Percentiles rank a stretch among this genome's conserved stretches.
These are phyloP conservation scores for Heterocephalus glaber DNA, from an alignment of 2,113 vertebrate species.

Conservation along the genomic window DNA sequence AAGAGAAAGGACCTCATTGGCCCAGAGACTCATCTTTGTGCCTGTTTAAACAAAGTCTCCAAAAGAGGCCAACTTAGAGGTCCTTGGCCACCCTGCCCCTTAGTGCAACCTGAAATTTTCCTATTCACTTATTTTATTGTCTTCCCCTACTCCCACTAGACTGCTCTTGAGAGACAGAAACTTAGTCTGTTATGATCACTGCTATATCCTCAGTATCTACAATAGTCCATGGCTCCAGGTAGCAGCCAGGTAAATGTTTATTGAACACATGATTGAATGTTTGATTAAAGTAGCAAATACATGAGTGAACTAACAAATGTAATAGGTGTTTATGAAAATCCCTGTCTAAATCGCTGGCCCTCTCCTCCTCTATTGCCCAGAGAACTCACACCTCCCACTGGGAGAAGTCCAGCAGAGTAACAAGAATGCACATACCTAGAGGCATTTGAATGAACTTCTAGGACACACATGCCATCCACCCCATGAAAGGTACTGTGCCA, in stretches of 20 bases:
- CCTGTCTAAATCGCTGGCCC: not conserved
- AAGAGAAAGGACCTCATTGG: not conserved
- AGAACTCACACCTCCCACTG: not conserved
- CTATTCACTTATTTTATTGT: not conserved
- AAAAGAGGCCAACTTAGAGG: not conserved
- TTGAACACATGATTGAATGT: not conserved
- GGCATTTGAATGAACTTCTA: not conserved
- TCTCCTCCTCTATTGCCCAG: not conserved
- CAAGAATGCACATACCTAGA: not conserved
- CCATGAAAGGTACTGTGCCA: not conserved
- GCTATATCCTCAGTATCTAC: not conserved
- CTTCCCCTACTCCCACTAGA: not conserved
- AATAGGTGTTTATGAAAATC: not conserved
- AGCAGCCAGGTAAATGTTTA: not conserved
- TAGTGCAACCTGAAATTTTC: not conserved
- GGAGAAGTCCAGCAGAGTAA: not conserved
- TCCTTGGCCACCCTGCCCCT: not conserved
- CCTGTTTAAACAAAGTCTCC: not conserved
- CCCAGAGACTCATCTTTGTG: not conserved
- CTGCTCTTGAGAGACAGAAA: not conserved
- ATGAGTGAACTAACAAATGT: not conserved
- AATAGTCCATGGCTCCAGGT: not conserved
- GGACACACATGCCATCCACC: rapidly evolving
- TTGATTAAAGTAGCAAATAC: not conserved
- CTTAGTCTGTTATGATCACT: not conserved